phyloP scores from a whole-genome alignment of 2,797 vertebrate species.

The Gorsachius magnificus region DNA sequence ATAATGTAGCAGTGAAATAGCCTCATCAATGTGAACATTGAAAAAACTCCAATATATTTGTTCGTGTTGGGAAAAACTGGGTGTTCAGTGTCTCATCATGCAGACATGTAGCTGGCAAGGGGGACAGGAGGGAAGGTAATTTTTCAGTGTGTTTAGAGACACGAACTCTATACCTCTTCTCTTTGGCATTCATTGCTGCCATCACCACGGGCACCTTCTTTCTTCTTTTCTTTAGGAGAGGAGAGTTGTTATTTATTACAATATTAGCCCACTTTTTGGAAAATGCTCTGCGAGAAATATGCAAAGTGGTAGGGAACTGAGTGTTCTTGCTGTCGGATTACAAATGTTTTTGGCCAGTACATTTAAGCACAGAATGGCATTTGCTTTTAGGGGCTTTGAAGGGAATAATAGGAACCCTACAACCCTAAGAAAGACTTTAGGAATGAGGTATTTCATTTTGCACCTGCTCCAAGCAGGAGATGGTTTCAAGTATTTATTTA shows the following conservation, averaged over 20 bases:
- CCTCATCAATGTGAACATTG: background rate
- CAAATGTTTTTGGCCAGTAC: background rate
- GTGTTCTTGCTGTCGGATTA: background rate
- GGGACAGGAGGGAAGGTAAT: background rate
- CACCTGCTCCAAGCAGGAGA: background rate
- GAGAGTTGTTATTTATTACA: background rate
- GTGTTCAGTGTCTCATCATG: background rate
- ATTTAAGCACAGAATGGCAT: background rate
- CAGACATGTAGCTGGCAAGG: background rate
- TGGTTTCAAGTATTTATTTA: background rate
- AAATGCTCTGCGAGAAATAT: background rate
- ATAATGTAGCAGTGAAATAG: background rate
- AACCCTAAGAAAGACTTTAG: background rate
- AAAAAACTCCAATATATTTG: background rate
- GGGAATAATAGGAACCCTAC: background rate
- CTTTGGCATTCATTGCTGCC: background rate
- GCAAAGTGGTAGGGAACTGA: background rate
- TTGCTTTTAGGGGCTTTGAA: background rate
- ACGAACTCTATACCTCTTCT: background rate
- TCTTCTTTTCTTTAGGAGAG: background rate
- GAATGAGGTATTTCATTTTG: background rate
- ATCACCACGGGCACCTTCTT: background rate
- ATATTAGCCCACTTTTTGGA: rapidly evolving
- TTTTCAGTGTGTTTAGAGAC: background rate
- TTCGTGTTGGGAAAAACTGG: background rate